phyloP scores from a whole-genome alignment of 2,888 invertebrate genomes.

The Parnassius smintheus region DNA sequence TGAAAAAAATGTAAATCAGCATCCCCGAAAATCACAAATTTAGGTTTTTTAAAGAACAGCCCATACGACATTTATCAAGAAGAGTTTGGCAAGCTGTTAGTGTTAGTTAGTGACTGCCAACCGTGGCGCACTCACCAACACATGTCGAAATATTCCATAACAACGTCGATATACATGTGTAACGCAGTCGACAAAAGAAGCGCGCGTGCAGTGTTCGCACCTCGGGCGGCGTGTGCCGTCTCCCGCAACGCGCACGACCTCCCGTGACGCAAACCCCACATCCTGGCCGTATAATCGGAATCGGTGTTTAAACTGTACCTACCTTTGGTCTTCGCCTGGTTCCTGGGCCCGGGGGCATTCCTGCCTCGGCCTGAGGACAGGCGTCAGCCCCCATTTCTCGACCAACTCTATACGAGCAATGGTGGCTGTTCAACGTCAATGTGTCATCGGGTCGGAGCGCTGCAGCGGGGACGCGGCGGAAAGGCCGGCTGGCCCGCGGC shows the following conservation, averaged over 20 bases:
- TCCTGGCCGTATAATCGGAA: slow-evolving; percentile 45
- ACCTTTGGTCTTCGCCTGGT: slow-evolving; percentile 87
- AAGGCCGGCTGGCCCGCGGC: slow-evolving; percentile 69
- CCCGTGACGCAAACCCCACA: slow-evolving; percentile 40
- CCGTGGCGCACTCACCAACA: slow-evolving; percentile 69
- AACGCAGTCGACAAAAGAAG: slow-evolving; percentile 23
- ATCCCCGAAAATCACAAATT: slow-evolving; percentile 8
- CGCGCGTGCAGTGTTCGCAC: slow-evolving; percentile 45
- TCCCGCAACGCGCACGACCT: slow-evolving; percentile 37
- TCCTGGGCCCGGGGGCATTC: slow-evolving; percentile 91
- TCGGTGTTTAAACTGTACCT: slow-evolving; percentile 48
- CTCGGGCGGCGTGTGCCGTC: slow-evolving; percentile 35
- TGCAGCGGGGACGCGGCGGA: slow-evolving; percentile 61
- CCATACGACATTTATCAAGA: not conserved
- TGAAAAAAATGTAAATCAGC: no score
- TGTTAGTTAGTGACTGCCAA: slow-evolving; percentile 47
- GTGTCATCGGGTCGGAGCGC: slow-evolving; percentile 73
- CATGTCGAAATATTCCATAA: slow-evolving; percentile 70
- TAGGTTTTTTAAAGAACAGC: slow-evolving; percentile 10
- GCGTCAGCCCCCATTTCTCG: slow-evolving; percentile 99
- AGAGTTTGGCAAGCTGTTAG: slow-evolving; percentile 41
- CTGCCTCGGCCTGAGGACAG: slow-evolving; percentile 98
- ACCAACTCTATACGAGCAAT: slow-evolving; percentile 99
- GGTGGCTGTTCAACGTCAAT: slow-evolving; percentile 87
- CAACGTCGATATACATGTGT: slow-evolving; percentile 40